A percentile compares a stretch with the other conserved stretches of the same genome.
Conservation (phyloP, 2,113 vertebrate species). For the Sprattus sprattus region DNA sequence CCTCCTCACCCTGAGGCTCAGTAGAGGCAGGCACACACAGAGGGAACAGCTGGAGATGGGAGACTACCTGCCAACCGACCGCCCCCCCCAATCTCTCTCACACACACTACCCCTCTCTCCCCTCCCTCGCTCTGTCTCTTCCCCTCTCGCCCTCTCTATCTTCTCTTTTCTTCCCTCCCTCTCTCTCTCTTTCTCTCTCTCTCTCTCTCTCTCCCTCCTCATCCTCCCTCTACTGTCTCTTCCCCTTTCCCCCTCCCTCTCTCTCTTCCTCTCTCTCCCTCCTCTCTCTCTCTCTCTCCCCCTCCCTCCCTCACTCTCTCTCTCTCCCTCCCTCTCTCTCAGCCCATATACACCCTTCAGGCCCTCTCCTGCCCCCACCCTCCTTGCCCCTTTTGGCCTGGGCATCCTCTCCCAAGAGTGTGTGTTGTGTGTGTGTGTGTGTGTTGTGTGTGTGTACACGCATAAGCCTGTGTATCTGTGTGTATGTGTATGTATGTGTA, state of each 20-base stretch:
- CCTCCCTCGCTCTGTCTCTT: neutral
- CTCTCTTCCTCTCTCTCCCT: neutral
- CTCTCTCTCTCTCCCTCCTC: conserved; percentile 17
- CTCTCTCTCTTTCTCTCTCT: conserved; percentile 20
- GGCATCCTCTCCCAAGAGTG: conserved; percentile 7
- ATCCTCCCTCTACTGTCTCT: neutral
- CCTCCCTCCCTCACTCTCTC: neutral
- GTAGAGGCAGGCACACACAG: conserved; percentile 32
- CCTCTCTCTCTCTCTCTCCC: neutral
- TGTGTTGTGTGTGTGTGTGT: no score
- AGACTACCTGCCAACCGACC: conserved; percentile 41
- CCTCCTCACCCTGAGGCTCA: conserved; percentile 20
- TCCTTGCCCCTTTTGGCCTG: neutral
- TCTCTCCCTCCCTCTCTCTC: conserved; percentile 14
- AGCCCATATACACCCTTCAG: neutral
- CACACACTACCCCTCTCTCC: conserved; percentile 34
- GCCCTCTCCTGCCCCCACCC: neutral
- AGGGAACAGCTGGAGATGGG: conserved; percentile 49
- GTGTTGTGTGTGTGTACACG: no score
- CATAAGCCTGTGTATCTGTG: neutral
- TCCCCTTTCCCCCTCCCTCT: neutral
- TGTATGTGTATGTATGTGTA: no score
- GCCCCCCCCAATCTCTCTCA: conserved; percentile 17
- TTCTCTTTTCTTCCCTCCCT: neutral
- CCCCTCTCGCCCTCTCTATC: neutral